Percentiles rank a stretch among this genome's conserved stretches.
Conservation (phyloP, 1,140 invertebrate species). For the Grapholita molesta region DNA sequence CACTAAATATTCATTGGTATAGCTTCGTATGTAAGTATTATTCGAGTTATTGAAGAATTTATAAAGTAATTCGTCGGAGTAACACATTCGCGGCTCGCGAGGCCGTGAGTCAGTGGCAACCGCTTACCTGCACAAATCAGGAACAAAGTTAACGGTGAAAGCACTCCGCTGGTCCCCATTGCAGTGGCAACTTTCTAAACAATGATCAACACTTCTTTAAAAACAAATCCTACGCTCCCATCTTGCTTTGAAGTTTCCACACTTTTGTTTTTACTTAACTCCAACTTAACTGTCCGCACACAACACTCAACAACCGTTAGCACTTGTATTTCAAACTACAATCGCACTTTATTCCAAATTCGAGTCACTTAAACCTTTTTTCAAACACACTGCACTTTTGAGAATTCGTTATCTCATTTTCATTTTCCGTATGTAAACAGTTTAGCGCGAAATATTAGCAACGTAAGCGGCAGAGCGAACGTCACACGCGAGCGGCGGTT, state of each 20-base stretch:
- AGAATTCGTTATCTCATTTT: slow-evolving; percentile 46
- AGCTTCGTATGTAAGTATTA: neutral
- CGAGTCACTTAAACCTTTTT: slow-evolving; percentile 24
- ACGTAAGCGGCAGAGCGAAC: slow-evolving; percentile 33
- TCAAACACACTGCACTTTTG: slow-evolving; percentile 32
- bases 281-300: slow-evolving; percentile 45
- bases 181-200: slow-evolving; percentile 61
- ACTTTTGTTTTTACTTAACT: slow-evolving; percentile 43
- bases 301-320: slow-evolving; percentile 25
- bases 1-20: neutral
- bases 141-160: slow-evolving; percentile 68
- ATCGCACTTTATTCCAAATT: slow-evolving; percentile 1
- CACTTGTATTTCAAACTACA: slow-evolving; percentile 23
- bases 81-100: slow-evolving; percentile 28
- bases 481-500: slow-evolving; percentile 53
- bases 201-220: slow-evolving; percentile 39
- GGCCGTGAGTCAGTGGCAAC: slow-evolving; percentile 51
- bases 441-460: slow-evolving; percentile 51
- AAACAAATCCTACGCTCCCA: slow-evolving; percentile 53
- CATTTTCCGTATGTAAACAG: slow-evolving; percentile 41
- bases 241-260: slow-evolving; percentile 41
- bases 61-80: slow-evolving; percentile 3
- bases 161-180: slow-evolving; percentile 63
- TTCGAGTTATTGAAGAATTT: neutral
- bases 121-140: slow-evolving; percentile 73